phyloP scores from a whole-genome alignment of 1,140 invertebrate genomes.

The Metopolophium dirhodum region DNA sequence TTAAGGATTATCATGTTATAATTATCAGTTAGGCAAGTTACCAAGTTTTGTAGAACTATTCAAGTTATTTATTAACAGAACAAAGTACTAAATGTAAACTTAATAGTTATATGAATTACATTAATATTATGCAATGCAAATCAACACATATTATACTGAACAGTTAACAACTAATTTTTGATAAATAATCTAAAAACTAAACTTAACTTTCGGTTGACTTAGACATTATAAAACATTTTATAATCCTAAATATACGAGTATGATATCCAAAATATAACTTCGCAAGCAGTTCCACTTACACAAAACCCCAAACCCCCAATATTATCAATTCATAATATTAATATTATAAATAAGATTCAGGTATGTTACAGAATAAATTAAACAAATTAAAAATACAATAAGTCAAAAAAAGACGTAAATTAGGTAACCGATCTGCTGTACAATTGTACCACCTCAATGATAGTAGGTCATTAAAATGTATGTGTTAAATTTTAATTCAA shows the following conservation, averaged over 20 bases:
- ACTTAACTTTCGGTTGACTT: not conserved
- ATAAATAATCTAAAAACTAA: not conserved
- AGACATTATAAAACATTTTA: not conserved
- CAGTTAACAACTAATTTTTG: not conserved
- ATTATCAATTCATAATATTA: no score
- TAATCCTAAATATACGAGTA: not conserved
- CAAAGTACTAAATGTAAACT: conserved; percentile 39
- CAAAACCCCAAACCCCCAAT: not conserved
- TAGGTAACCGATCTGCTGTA: no score
- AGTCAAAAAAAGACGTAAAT: no score
- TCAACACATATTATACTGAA: not conserved
- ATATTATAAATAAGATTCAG: not conserved
- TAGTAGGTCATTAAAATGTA: no score
- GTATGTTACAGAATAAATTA: not conserved
- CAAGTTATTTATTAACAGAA: conserved; percentile 43
- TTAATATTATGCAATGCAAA: not conserved
- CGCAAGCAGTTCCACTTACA: not conserved
- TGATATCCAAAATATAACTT: not conserved
- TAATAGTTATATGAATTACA: not conserved
- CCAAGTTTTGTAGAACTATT: conserved; percentile 24
- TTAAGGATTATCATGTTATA: conserved; percentile 42
- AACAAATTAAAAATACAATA: not conserved
- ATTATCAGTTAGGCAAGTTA: conserved; percentile 52
- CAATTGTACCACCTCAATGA: no score
- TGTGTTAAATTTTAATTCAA: no score